Evolutionary conservation across 2,797 vertebrate species (phyloP).

Genomic region (Silurus lanzhouensis): DNA sequence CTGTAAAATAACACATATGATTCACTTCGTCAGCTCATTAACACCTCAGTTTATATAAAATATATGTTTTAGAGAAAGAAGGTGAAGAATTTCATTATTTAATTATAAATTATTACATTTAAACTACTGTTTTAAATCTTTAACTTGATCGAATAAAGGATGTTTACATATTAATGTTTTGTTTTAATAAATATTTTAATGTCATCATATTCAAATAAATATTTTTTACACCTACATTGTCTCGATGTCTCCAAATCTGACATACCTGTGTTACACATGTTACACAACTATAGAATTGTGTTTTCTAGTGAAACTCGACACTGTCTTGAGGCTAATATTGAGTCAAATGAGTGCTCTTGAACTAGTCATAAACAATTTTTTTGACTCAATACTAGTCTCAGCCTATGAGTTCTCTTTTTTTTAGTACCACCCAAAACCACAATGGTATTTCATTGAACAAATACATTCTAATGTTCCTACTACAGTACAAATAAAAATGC

Average conservation of each 20-base stretch:
- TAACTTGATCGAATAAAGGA: not conserved
- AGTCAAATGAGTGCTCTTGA: not conserved
- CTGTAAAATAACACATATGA: not conserved
- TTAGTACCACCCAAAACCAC: not conserved
- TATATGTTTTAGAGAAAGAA: not conserved
- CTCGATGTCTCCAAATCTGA: not conserved
- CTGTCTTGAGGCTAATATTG: not conserved
- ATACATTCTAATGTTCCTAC: not conserved
- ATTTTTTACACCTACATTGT: conserved; percentile 19
- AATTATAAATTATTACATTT: conserved; percentile 14
- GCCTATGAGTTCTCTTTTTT: not conserved
- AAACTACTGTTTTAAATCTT: conserved; percentile 33
- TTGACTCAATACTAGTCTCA: not conserved
- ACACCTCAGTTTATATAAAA: not conserved
- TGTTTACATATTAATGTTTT: conserved; percentile 28
- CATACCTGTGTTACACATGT: too few relatives aligned
- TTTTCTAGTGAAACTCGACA: not conserved
- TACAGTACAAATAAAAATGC: not conserved
- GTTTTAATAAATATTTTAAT: conserved; percentile 25
- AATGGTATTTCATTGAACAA: not conserved
- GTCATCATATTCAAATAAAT: conserved; percentile 10
- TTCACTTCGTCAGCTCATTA: not conserved
- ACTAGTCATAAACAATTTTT: not conserved
- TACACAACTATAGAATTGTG: not conserved
- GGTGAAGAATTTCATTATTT: not conserved